Conservation (phyloP, 2,113 vertebrate genomes). For the Sardina pilchardus region DNA sequence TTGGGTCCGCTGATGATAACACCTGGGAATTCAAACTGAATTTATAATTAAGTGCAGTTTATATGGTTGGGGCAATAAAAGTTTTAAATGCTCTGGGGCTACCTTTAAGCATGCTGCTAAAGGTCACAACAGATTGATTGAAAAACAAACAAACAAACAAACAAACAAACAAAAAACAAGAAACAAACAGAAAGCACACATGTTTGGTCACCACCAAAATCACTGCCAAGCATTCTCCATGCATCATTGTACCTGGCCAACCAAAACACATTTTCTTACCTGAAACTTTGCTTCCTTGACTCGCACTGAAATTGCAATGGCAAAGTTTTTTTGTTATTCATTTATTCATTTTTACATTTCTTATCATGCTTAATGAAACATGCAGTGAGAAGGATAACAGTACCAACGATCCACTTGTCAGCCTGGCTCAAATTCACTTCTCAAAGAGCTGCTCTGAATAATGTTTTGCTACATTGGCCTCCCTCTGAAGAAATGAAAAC, state of each 20-base stretch:
- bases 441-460: not conserved
- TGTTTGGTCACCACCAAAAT: not conserved
- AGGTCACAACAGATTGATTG: constrained; percentile 58
- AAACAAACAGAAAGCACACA: not conserved
- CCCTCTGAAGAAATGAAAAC: not conserved
- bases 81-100: constrained; percentile 53
- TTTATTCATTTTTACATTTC: too few relatives aligned
- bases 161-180: not conserved
- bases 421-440: not conserved
- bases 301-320: too few relatives aligned
- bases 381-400: not conserved
- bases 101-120: constrained; percentile 52
- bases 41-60: constrained; percentile 67
- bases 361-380: not conserved
- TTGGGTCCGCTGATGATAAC: constrained; percentile 68
- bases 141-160: not conserved
- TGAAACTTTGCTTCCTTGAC: not conserved
- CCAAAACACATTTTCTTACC: not conserved
- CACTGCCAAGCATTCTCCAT: not conserved
- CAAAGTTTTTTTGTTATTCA: too few relatives aligned
- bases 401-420: not conserved
- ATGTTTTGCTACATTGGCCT: not conserved
- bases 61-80: constrained; percentile 59
- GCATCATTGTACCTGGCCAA: not conserved
- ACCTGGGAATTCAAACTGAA: constrained; percentile 64